Conservation (phyloP, 2,797 vertebrate genomes). For the Brachyalestes nurse region DNA sequence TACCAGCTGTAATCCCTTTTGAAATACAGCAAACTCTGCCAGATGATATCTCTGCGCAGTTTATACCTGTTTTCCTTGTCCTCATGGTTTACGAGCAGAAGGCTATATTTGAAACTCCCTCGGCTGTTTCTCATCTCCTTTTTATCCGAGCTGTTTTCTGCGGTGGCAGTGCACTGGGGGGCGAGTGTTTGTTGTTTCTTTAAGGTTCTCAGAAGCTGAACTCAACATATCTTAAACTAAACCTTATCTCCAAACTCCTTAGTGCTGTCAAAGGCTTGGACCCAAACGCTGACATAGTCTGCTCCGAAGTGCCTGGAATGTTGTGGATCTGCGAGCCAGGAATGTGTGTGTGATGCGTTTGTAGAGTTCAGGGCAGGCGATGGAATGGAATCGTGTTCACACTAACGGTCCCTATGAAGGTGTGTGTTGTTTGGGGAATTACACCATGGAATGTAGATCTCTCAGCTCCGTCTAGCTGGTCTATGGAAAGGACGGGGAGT, state of each 20-base stretch:
- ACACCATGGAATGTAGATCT: conserved; percentile 7
- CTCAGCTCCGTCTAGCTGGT: conserved; percentile 7
- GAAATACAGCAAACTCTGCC: conserved; percentile 47
- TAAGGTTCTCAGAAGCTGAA: conserved; percentile 42
- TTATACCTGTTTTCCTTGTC: conserved; percentile 49
- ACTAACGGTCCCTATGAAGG: not conserved
- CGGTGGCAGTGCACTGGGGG: conserved; percentile 7
- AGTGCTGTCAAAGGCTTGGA: conserved; percentile 15
- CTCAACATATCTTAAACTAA: conserved; percentile 1
- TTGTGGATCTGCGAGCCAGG: conserved; percentile 22
- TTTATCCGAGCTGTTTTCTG: conserved; percentile 50
- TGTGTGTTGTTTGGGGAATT: conserved; percentile 13
- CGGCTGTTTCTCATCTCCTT: conserved; percentile 40
- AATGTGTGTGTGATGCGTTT: conserved; percentile 6
- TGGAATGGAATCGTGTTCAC: conserved; percentile 5
- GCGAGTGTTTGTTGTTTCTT: conserved; percentile 24
- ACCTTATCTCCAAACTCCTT: conserved; percentile 2
- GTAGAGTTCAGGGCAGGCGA: not conserved
- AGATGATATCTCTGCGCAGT: conserved; percentile 47
- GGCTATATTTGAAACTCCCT: conserved; percentile 32
- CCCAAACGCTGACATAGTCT: conserved; percentile 3
- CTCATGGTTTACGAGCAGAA: conserved; percentile 48
- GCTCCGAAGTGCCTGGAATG: conserved; percentile 36
- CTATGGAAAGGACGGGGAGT: not conserved
- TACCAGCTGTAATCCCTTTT: conserved; percentile 32